Percentiles rank a stretch among this genome's conserved stretches.
These are phyloP conservation scores for Apamea crenata DNA, from an alignment of 2,888 invertebrate genomes.

Conservation along the genomic window DNA sequence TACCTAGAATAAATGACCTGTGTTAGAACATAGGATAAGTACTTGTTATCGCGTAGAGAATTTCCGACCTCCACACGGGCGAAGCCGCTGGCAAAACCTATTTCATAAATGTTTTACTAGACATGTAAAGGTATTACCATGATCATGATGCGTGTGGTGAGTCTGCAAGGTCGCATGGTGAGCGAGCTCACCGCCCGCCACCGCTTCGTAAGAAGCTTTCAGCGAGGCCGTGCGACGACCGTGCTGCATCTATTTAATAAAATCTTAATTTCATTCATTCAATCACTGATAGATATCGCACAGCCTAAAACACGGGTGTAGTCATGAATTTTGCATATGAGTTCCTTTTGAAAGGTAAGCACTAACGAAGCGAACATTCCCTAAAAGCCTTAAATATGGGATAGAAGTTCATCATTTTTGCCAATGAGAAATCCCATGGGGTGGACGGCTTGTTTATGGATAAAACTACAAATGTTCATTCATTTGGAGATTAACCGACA, in stretches of 20 bases:
- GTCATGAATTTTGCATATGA: not conserved
- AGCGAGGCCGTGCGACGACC: slow-evolving; percentile 97
- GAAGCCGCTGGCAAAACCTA: not conserved
- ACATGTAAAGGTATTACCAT: slow-evolving; percentile 65
- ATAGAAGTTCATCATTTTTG: not conserved
- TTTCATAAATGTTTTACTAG: not conserved
- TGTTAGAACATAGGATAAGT: not conserved
- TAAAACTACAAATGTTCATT: not conserved
- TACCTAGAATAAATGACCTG: not conserved
- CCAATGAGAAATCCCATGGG: not conserved
- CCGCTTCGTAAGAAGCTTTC: slow-evolving; percentile 98
- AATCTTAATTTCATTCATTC: not conserved
- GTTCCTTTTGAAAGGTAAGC: not conserved
- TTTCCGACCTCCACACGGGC: not conserved
- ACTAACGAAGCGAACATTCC: not conserved
- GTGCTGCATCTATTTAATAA: slow-evolving; percentile 93
- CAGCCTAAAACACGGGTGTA: not conserved
- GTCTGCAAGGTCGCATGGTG: slow-evolving; percentile 93
- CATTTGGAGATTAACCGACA: not conserved
- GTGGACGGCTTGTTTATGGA: not conserved
- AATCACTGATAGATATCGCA: not conserved
- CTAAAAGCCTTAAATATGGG: not conserved
- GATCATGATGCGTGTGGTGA: slow-evolving; percentile 91
- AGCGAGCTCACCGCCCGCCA: slow-evolving; percentile 92
- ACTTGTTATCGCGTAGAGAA: not conserved